Evolutionary conservation across 2,797 vertebrate genomes (phyloP), one percentile per base, ranked within the genome.

Genomic region (Premnoplex brunnescens): DNA sequence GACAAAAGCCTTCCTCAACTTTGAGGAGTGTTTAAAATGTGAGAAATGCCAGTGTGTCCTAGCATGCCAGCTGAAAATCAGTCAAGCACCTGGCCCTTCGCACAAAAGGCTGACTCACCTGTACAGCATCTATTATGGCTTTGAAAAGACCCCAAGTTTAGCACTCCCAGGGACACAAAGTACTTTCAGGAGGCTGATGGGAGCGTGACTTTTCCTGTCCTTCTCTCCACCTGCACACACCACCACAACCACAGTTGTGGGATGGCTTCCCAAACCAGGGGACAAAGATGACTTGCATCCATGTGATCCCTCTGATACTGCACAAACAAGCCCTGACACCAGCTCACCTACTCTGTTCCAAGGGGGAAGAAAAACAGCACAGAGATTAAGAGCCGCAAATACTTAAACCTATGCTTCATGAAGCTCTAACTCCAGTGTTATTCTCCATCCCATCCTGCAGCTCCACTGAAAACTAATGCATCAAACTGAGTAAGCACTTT

Each of bases 61-160:
- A 94, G 88, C 85, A 93, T 81, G 90, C 95, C 91, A 96, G 76
- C 91, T 58, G 89, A 97, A 97, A 97, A 90, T 85, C 93, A 97
- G 80, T 88, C 93, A 94, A 51, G 82, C 96, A 97, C 96, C 97
- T 97, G 96, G 96, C 82, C 80, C 89, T 73, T 19, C 73, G 71
- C 88, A 97, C 96, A 97, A 97, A 97, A 96, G 96, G 94, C 95
- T 98, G 97, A 97, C 93, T 97, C 97, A 97, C 97, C 95, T 96
- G 84, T 56, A 73, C 36, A 23, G 87, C 95, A 96, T 84, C 88
- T 87, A 95, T 90, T 95, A 91, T 15, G 21, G 39, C 78, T 94
- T 79, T 94, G 79, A 95, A 96, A 93, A 95, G 91, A 89, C 55
- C 83, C 86, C 72, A 78, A 46, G 71, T 91, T 92, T 89, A 83